phyloP scores from a whole-genome alignment of 1,140 invertebrate species.

The Rhopalosiphum padi region DNA sequence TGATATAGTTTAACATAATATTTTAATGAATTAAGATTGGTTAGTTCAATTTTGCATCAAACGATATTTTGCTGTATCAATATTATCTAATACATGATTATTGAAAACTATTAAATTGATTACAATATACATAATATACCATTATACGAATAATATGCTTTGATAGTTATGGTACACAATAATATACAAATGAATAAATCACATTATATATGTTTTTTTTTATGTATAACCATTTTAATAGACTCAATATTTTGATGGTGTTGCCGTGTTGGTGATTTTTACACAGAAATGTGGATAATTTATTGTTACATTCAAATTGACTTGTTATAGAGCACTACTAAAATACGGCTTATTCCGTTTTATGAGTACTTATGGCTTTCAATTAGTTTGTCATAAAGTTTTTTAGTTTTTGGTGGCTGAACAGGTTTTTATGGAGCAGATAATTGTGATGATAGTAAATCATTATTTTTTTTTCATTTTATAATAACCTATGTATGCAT shows the following conservation, averaged over 20 bases:
- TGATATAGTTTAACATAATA: too few species aligned
- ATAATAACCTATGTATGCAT: neutral
- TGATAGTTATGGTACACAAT: neutral
- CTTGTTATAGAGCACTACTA: neutral
- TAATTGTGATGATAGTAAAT: neutral
- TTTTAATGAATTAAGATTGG: neutral
- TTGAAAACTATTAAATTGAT: neutral
- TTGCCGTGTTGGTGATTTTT: neutral
- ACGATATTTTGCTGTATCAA: neutral
- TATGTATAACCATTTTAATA: neutral
- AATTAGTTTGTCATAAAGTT: neutral
- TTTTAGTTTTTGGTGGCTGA: neutral
- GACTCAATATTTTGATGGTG: neutral
- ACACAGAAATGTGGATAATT: neutral
- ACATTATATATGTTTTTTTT: neutral
- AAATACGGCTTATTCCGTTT: neutral
- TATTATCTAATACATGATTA: neutral
- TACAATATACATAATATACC: neutral
- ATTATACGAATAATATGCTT: neutral
- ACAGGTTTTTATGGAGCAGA: neutral
- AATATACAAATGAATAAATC: neutral
- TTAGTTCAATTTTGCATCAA: neutral
- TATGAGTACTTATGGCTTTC: neutral
- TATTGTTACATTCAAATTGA: neutral
- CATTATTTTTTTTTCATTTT: neutral